phyloP scores from a whole-genome alignment of 2,113 vertebrate species.

The Calypte anna region DNA sequence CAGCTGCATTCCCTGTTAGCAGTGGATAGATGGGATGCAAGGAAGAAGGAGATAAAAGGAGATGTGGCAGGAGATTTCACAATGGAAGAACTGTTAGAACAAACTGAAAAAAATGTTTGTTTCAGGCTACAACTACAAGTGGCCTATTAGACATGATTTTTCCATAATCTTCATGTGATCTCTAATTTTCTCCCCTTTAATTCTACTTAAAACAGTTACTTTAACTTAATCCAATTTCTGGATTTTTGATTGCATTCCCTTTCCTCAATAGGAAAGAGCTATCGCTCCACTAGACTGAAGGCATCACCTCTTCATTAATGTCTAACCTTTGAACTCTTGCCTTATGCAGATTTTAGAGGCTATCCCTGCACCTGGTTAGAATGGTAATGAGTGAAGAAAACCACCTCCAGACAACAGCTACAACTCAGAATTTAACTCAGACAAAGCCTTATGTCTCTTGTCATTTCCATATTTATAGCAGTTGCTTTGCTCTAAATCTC shows the following conservation, averaged over 20 bases:
- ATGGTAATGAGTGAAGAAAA: neutral
- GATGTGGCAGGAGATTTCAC: neutral
- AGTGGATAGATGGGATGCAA: neutral
- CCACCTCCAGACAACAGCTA: neutral
- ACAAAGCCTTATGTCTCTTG: neutral
- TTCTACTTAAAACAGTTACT: neutral
- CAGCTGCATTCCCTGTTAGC: neutral
- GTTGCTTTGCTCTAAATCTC: neutral
- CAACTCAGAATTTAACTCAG: neutral
- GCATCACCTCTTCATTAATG: constrained; percentile 12
- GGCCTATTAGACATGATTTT: neutral
- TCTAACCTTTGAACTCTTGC: constrained; percentile 7
- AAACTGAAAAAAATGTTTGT: neutral
- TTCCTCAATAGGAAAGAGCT: neutral
- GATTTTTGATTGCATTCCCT: neutral
- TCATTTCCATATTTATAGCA: neutral
- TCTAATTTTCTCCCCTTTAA: neutral
- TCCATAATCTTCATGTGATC: neutral
- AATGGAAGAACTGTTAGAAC: neutral
- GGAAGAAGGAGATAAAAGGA: neutral
- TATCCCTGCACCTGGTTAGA: neutral
- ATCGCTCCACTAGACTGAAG: neutral
- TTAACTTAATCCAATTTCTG: neutral
- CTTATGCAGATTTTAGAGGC: constrained; percentile 4
- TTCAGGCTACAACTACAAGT: neutral